These are phyloP conservation scores for Arctocebus calabarensis DNA, from an alignment of 2,797 vertebrate genomes.

Conservation along the genomic window DNA sequence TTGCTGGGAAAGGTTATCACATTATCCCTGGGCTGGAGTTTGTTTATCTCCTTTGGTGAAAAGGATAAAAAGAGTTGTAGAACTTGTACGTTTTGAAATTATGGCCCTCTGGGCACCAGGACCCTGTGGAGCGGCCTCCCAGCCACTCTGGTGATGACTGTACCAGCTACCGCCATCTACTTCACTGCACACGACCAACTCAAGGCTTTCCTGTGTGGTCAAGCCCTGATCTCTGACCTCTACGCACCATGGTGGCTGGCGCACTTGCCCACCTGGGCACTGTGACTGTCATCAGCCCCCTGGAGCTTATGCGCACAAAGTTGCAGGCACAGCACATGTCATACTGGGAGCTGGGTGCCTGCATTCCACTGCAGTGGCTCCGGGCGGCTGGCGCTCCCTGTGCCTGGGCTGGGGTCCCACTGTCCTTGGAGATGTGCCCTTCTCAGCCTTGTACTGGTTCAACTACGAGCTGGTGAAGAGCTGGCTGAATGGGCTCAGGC, in stretches of 20 bases:
- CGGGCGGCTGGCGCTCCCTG: conserved; percentile 94
- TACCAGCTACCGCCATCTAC: too few relatives aligned
- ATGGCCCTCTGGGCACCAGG: not conserved
- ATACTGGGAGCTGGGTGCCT: conserved; percentile 91
- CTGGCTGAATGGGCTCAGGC: conserved; percentile 87
- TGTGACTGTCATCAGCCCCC: conserved; percentile 95
- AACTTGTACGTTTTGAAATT: not conserved
- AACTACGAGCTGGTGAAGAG: conserved; percentile 96
- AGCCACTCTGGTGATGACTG: too few relatives aligned
- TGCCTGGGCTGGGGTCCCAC: conserved; percentile 98
- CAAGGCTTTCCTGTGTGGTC: conserved; percentile 89
- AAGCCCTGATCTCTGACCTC: conserved; percentile 89
- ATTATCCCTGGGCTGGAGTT: not conserved
- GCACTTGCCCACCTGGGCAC: conserved; percentile 94
- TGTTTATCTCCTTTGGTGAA: not conserved
- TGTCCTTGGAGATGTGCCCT: conserved; percentile 95
- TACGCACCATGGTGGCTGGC: conserved; percentile 93
- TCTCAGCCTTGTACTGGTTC: conserved; percentile 99
- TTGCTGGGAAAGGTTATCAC: not conserved
- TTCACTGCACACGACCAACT: conserved; percentile 97
- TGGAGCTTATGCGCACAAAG: conserved; percentile 97
- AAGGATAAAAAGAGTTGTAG: not conserved
- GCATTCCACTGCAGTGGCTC: conserved; percentile 92
- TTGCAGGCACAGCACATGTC: conserved; percentile 95
- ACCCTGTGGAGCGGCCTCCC: too few relatives aligned